Percentiles rank a stretch among this genome's conserved stretches.
These are phyloP conservation scores for Patella caerulea DNA, from an alignment of 2,888 invertebrate genomes.

Conservation along the genomic window DNA sequence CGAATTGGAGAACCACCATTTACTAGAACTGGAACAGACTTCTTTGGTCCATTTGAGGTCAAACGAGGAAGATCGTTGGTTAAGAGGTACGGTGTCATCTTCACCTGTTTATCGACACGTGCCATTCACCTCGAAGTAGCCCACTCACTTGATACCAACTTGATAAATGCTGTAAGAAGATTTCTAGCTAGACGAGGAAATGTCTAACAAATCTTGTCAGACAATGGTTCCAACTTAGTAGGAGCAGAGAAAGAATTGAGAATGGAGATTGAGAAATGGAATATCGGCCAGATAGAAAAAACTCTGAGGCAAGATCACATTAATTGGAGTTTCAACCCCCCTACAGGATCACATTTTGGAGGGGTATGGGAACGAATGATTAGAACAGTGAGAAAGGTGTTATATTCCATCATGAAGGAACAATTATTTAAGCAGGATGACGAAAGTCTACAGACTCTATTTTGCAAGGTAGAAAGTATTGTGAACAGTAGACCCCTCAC, in stretches of 20 bases:
- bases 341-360: too few species aligned
- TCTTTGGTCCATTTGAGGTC: too few species aligned
- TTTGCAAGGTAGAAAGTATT: slow-evolving; percentile 32
- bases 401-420: slow-evolving; percentile 12
- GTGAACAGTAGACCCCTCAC: slow-evolving; percentile 36
- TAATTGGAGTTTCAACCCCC: too few species aligned
- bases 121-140: slow-evolving; percentile 34
- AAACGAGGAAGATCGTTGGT: too few species aligned
- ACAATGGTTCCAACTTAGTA: slow-evolving; percentile 34
- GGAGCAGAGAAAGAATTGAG: too few species aligned
- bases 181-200: slow-evolving; percentile 30
- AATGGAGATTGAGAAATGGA: too few species aligned
- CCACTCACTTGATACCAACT: slow-evolving; percentile 26
- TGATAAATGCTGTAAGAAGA: slow-evolving; percentile 28
- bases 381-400: slow-evolving; percentile 29
- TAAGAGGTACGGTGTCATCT: too few species aligned
- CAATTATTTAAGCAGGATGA: slow-evolving; percentile 13
- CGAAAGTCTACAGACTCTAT: slow-evolving; percentile 34
- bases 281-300: too few species aligned
- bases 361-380: slow-evolving; percentile 40
- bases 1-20: too few species aligned
- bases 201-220: slow-evolving; percentile 14
- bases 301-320: too few species aligned
- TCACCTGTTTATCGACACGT: too few species aligned
- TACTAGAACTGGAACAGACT: too few species aligned